A percentile compares a stretch with the other conserved stretches of the same genome.
These are phyloP conservation scores for Alces alces DNA, from an alignment of 2,113 vertebrate species.

Conservation along the genomic window DNA sequence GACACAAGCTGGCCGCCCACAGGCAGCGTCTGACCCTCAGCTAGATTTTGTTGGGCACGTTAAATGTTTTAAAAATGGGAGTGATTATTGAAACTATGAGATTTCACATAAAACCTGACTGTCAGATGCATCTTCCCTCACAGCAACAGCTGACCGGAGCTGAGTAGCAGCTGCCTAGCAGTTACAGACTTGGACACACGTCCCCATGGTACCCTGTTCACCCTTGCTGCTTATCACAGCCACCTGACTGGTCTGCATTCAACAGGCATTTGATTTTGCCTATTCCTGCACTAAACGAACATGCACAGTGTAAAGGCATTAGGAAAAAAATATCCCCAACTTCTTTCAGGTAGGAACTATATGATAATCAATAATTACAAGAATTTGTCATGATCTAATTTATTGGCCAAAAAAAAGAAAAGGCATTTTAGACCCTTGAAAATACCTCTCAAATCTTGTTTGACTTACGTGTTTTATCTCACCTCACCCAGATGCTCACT, in stretches of 20 bases:
- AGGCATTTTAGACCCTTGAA: background rate
- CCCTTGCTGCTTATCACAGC: background rate
- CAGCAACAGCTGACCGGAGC: background rate
- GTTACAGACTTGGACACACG: background rate
- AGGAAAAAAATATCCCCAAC: background rate
- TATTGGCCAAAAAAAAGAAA: background rate
- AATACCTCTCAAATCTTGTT: background rate
- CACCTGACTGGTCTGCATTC: background rate
- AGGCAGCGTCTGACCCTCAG: background rate
- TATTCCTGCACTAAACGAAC: background rate
- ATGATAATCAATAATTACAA: background rate
- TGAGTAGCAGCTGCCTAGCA: background rate
- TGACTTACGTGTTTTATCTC: background rate
- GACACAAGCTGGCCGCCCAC: background rate
- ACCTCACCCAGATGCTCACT: background rate
- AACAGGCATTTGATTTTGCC: background rate
- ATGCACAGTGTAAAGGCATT: background rate
- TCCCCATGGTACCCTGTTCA: background rate
- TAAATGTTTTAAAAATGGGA: constrained; percentile 3
- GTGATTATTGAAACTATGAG: background rate
- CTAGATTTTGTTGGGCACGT: background rate
- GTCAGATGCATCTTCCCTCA: background rate
- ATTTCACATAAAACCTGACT: background rate
- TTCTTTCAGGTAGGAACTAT: background rate
- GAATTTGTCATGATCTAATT: constrained; percentile 10